A percentile compares a stretch with the other conserved stretches of the same genome.
Conservation (phyloP, 2,888 invertebrate species). For the Steinernema scapterisci region DNA sequence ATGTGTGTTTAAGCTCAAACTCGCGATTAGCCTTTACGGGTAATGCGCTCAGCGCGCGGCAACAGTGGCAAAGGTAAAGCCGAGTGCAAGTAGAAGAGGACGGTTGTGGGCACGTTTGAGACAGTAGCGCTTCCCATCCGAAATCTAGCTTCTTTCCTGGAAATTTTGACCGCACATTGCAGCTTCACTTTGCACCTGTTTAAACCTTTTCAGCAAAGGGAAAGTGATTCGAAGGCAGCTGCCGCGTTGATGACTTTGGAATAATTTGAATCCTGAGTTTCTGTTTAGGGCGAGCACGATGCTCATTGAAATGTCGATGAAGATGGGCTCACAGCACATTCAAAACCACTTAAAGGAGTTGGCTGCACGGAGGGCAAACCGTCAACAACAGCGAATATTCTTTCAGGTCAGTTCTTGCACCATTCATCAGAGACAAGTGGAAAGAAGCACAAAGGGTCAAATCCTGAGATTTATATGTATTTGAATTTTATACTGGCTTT, state of each 20-base stretch:
- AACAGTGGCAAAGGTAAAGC: constrained; percentile 21
- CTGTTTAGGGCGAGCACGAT: constrained; percentile 60
- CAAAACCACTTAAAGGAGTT: constrained; percentile 57
- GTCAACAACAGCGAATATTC: constrained; percentile 65
- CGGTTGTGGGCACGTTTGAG: too few relatives aligned
- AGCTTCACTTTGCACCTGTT: background rate
- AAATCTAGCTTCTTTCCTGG: too few relatives aligned
- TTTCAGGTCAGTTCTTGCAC: constrained; percentile 54
- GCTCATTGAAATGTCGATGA: constrained; percentile 66
- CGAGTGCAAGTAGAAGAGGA: too few relatives aligned
- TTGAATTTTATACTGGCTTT: too few relatives aligned
- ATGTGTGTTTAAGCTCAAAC: constrained; percentile 1
- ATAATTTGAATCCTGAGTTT: too few relatives aligned
- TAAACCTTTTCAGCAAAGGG: too few relatives aligned
- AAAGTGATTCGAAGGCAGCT: too few relatives aligned
- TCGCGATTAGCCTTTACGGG: constrained; percentile 1
- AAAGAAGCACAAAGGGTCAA: too few relatives aligned
- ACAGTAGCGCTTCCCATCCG: too few relatives aligned
- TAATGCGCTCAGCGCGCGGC: constrained; percentile 1
- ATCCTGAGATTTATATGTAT: too few relatives aligned
- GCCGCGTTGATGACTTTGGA: too few relatives aligned
- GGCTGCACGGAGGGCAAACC: constrained; percentile 58
- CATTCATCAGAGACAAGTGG: too few relatives aligned
- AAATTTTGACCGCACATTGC: background rate
- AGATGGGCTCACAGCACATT: constrained; percentile 61